A percentile compares a stretch with the other conserved stretches of the same genome.
phyloP scores from a whole-genome alignment of 2,113 vertebrate genomes.

The Papio anubis region DNA sequence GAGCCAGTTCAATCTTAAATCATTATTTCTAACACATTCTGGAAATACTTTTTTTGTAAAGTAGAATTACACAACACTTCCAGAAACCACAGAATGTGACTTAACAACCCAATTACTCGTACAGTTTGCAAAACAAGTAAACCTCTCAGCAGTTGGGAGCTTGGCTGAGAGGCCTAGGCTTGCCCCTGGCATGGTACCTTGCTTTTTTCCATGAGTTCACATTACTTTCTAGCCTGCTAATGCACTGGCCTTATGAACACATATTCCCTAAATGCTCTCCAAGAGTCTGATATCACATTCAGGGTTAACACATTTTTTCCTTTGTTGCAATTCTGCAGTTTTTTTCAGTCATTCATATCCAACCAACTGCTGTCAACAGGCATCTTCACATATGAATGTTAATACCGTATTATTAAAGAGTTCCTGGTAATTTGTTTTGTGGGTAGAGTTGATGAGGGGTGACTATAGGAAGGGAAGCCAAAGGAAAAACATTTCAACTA shows the following conservation, averaged over 20 bases:
- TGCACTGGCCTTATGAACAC: conserved; percentile 8
- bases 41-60: conserved; percentile 41
- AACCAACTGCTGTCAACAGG: not conserved
- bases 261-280: conserved; percentile 1
- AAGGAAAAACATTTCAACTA: not conserved
- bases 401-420: not conserved
- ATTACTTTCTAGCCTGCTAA: conserved; percentile 39
- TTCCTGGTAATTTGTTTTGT: not conserved
- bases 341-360: not conserved
- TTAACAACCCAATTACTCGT: conserved; percentile 63
- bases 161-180: conserved; percentile 45
- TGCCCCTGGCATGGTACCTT: conserved; percentile 39
- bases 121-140: conserved; percentile 66
- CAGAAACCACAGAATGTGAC: conserved; percentile 46
- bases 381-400: not conserved
- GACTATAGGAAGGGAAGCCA: not conserved
- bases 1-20: conserved; percentile 51
- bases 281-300: not conserved
- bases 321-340: not conserved
- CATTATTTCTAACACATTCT: conserved; percentile 39
- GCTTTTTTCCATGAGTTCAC: conserved; percentile 9
- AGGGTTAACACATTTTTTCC: not conserved
- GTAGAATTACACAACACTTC: conserved; percentile 44
- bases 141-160: conserved; percentile 31
- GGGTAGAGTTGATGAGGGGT: not conserved